phyloP scores from a whole-genome alignment of 2,797 vertebrate genomes.

The Hemibagrus guttatus region DNA sequence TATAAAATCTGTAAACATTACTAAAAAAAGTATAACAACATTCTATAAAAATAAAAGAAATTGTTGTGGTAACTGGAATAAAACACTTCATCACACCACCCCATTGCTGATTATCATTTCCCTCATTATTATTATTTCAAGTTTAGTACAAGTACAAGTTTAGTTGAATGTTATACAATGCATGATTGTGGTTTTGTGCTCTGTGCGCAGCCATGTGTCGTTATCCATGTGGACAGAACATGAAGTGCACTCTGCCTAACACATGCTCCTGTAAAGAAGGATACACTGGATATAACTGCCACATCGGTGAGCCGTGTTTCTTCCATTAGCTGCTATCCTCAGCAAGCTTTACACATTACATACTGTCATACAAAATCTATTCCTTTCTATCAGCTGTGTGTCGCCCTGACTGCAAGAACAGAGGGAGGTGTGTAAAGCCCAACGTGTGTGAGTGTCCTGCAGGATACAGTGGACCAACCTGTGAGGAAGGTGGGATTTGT shows the following conservation, averaged over 20 bases:
- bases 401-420: conserved; percentile 86
- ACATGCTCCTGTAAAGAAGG: conserved; percentile 86
- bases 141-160: not conserved
- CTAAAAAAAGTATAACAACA: not conserved
- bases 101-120: not conserved
- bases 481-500: conserved; percentile 81
- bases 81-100: not conserved
- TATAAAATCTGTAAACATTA: not conserved
- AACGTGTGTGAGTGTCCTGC: conserved; percentile 80
- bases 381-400: conserved; percentile 79
- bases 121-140: not conserved
- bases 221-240: conserved; percentile 82
- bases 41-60: not conserved
- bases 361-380: not conserved
- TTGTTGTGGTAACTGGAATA: not conserved
- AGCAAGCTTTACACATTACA: not conserved
- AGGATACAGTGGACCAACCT: conserved; percentile 79
- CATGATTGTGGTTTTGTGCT: conserved; percentile 17
- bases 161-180: not conserved
- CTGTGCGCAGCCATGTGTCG: conserved; percentile 80
- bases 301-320: conserved; percentile 74
- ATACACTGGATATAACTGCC: conserved; percentile 85
- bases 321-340: not conserved
- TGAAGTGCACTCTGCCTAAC: conserved; percentile 84
- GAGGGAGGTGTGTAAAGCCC: conserved; percentile 83